Evolutionary conservation across 2,888 invertebrate genomes (phyloP).

Genomic region (Drosophila sordidula): DNA sequence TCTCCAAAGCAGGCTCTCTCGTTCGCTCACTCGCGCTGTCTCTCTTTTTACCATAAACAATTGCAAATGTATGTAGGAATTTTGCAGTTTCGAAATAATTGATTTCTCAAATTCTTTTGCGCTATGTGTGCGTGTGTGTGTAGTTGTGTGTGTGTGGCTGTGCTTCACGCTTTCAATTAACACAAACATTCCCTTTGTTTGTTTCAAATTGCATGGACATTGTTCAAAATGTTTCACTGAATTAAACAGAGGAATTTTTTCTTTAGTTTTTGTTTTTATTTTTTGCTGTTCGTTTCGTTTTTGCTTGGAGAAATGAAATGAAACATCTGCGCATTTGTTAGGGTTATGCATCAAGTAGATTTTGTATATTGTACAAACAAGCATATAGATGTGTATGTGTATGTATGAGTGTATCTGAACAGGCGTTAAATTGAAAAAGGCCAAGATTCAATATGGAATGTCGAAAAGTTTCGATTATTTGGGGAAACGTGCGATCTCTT

Average conservation of each 20-base stretch:
- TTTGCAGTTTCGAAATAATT: constrained; percentile 80
- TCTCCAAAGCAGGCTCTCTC: constrained; percentile 17
- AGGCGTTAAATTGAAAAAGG: constrained; percentile 17
- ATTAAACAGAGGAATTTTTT: constrained; percentile 66
- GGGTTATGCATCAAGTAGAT: constrained; percentile 71
- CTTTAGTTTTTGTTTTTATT: not conserved
- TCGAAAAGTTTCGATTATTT: constrained; percentile 1
- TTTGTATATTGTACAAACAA: constrained; percentile 21
- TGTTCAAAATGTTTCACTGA: constrained; percentile 76
- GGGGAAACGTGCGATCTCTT: constrained; percentile 6
- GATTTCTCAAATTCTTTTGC: constrained; percentile 76
- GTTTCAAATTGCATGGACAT: constrained; percentile 79
- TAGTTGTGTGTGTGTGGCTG: constrained; percentile 33
- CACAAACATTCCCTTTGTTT: constrained; percentile 79
- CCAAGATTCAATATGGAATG: constrained; percentile 17
- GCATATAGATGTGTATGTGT: not conserved
- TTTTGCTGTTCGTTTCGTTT: constrained; percentile 22
- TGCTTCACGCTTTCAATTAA: constrained; percentile 80
- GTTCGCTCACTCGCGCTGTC: constrained; percentile 18
- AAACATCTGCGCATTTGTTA: constrained; percentile 76
- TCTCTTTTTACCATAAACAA: constrained; percentile 70
- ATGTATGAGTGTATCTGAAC: not conserved
- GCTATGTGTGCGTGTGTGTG: constrained; percentile 24
- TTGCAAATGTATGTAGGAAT: constrained; percentile 79
- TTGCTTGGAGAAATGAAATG: constrained; percentile 52